Evolutionary conservation across 2,797 vertebrate genomes (phyloP), one percentile per base, ranked within the genome.

Genomic region (Vireo griseus): DNA sequence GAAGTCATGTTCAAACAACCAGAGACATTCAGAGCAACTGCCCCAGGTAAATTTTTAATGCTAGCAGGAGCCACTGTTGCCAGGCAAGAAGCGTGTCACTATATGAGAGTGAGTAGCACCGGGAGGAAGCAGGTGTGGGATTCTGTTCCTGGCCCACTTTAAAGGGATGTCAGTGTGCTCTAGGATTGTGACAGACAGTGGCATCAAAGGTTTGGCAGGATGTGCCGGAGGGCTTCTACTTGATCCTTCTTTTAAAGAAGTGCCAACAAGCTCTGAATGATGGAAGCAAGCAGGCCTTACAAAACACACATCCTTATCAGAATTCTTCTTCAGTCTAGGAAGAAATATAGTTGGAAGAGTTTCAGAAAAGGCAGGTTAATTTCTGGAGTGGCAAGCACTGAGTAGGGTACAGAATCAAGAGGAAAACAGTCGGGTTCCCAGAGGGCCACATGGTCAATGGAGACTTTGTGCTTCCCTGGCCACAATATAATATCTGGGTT

Each of bases 181-280:
- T 39, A 17, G 47, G 88, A 93, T 37, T 88, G 90, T 79, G 89
- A 96, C 89, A 96, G 87, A 62, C 91, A 96, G 84, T 7, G 76
- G 59, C 92, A 93, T 89, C 89, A 95, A 94, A 96, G 91, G 55
- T 52, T 85, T 94, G 95, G 94, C 94, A 96, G 67, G 28, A 94
- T 85, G 59, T 12, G 92, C 96, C 72, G 9, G 55, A 87, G 91
- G 96, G 94, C 75, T 94, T 87, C 89, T 67, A 82, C 89, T 94
- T 96, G 94, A 95, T 93, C 91, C 28, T 82, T 91, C 94, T 89
- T 95, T 94, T 91, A 59, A 94, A 94, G 75, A 16, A 69, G 52
- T 66, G 86, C 95, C 95, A 95, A 20, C 21, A 82, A 79, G 89
- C 91, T 76, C 89, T 86, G 87, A 87, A 87, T 66, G 77, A 45